Percentiles rank a stretch among this genome's conserved stretches.
Evolutionary conservation across 2,797 vertebrate species (phyloP).

Genomic region (Falco biarmicus): DNA sequence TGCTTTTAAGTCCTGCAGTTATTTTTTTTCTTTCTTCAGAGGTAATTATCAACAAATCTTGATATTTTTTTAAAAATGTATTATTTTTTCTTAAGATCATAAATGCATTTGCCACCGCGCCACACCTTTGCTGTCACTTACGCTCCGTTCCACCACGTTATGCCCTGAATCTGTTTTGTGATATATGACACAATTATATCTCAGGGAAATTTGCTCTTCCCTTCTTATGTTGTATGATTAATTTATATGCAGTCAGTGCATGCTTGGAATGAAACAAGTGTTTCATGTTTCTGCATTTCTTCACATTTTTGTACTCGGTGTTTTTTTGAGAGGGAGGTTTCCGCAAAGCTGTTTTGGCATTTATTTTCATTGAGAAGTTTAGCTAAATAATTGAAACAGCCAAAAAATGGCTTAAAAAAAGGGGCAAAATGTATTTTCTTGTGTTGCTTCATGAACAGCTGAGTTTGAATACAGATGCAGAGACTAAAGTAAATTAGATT

Average conservation of each 20-base stretch:
- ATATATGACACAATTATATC: constrained; percentile 14
- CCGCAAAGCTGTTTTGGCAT: neutral
- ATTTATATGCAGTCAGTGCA: constrained; percentile 1
- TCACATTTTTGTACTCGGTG: neutral
- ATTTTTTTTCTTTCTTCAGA: neutral
- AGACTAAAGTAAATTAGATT: constrained; percentile 54
- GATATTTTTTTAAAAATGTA: neutral
- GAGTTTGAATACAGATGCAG: constrained; percentile 61
- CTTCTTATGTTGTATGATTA: constrained; percentile 29
- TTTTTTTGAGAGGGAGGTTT: neutral
- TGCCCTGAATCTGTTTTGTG: constrained; percentile 36
- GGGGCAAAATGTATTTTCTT: constrained; percentile 25
- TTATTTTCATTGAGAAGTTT: constrained; percentile 13
- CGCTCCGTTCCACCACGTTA: neutral
- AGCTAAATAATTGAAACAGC: constrained; percentile 46
- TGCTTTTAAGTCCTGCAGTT: neutral
- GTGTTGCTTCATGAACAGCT: constrained; percentile 40
- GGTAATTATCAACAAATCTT: neutral
- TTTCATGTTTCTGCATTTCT: constrained; percentile 31
- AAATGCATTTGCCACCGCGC: neutral
- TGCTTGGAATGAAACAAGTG: constrained; percentile 37
- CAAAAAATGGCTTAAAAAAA: constrained; percentile 9
- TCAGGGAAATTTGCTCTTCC: constrained; percentile 26
- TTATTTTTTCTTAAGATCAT: neutral
- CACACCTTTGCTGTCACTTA: constrained; percentile 31